These are phyloP conservation scores for Cataglyphis livida DNA, from an alignment of 2,888 invertebrate species.

Conservation along the genomic window DNA sequence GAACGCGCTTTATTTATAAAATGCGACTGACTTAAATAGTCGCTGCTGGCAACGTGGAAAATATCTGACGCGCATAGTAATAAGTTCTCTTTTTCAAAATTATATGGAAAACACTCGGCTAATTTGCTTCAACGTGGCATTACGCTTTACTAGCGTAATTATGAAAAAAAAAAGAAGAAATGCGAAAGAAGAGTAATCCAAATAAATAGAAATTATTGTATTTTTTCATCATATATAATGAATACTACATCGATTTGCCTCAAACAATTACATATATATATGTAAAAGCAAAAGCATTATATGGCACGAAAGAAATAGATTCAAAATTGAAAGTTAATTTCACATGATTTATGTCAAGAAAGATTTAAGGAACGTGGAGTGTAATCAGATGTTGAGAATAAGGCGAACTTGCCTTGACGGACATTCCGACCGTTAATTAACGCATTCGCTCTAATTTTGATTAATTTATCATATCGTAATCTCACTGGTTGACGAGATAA, in stretches of 20 bases:
- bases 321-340: background rate
- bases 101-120: background rate
- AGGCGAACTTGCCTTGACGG: background rate
- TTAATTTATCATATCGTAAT: slow-evolving; percentile 69
- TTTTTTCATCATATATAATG: background rate
- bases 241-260: background rate
- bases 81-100: background rate
- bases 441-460: slow-evolving; percentile 62
- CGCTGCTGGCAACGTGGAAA: background rate
- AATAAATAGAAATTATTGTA: background rate
- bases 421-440: slow-evolving; percentile 54
- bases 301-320: background rate
- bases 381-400: slow-evolving; percentile 10
- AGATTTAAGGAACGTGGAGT: background rate
- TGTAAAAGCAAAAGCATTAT: background rate
- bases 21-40: background rate
- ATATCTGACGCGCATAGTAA: slow-evolving; percentile 2
- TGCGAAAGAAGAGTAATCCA: background rate
- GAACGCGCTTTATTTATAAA: background rate
- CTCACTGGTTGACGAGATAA: slow-evolving; percentile 34
- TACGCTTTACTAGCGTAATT: background rate
- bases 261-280: background rate
- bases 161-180: background rate
- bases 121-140: background rate
- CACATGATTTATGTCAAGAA: background rate